Base-by-base conservation (phyloP, 2,797 vertebrate genomes). In the Myotis myotis region DNA sequence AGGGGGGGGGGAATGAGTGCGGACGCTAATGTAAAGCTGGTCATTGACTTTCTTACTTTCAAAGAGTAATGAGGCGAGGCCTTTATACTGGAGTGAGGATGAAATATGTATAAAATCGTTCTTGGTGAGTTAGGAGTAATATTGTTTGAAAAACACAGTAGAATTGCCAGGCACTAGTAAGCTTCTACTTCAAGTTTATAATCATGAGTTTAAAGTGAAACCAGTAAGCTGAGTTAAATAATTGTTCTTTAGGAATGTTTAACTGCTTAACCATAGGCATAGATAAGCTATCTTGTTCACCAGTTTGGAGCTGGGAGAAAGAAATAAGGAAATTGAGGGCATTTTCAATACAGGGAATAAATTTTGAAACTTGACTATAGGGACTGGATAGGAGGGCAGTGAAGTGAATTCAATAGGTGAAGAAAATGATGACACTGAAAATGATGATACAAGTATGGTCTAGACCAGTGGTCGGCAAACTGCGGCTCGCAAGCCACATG, bases 41-140 rank as follows among this genome's bases (percentile, higher is more conserved):
- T 92, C 64, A 76, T 22, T 89, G 86, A 75, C 66, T 95, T 95
- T 74, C 57, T 91, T 92, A 93, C 87, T 92, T 87, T 94, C 28
- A 8, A 71, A 78, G 79, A 86, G n/a, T 90, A 91, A 95, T 81
- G 75, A 94, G 71, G 53, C 33, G 41, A 93, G 60, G 51, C 36
- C 13, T 89, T 84, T 78, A 20, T 74, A 13, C 57, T 49, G 4
- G 22, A 82, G 36, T 71, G n/a, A 96, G n/a, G 36, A 78, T 66
- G 57, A 94, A 92, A 74, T 33, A 79, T 66, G 13, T 85, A 66
- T 78, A 49, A 83, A 87, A 72, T 79, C 60, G 30, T 82, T 89
- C 38, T 86, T 38, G 72, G 22, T 57, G 64, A 86, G 30, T 74
- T 51, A 38, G 44, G 90, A 87, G 92, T 51, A 86, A 86, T n/a